phyloP scores from a whole-genome alignment of 2,888 invertebrate genomes.

The Pedicia rivosa region DNA sequence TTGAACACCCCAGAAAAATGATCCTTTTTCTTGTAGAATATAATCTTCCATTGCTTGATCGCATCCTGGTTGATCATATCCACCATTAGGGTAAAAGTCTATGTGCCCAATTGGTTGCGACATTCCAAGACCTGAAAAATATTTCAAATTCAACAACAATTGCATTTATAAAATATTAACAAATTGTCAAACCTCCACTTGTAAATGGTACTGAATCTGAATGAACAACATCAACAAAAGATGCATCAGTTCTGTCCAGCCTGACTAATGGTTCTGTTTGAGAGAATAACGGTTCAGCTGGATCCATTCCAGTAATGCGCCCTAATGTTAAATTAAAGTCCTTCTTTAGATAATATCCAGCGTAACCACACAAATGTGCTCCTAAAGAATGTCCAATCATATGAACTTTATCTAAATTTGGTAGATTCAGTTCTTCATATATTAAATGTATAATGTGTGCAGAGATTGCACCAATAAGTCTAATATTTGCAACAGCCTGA shows the following conservation, averaged over 20 bases:
- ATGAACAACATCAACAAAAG: constrained; percentile 81
- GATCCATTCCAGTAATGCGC: constrained; percentile 76
- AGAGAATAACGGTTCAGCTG: constrained; percentile 82
- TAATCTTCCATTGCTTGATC: constrained; percentile 41
- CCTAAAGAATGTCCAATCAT: constrained; percentile 78
- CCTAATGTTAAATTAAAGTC: constrained; percentile 53
- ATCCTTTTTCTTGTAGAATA: constrained; percentile 43
- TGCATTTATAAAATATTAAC: neutral
- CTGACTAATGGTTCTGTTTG: constrained; percentile 65
- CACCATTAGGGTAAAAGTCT: constrained; percentile 87
- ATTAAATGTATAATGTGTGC: constrained; percentile 49
- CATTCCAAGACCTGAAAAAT: constrained; percentile 48
- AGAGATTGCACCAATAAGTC: constrained; percentile 70
- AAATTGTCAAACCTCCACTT: constrained; percentile 37
- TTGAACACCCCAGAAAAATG: constrained; percentile 40
- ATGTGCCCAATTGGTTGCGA: constrained; percentile 71
- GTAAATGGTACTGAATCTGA: constrained; percentile 70
- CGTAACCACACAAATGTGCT: constrained; percentile 69
- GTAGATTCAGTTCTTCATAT: constrained; percentile 35
- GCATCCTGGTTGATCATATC: constrained; percentile 61
- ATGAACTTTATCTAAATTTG: constrained; percentile 51
- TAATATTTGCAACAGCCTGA: constrained; percentile 81
- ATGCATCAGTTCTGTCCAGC: constrained; percentile 71
- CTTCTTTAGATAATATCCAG: constrained; percentile 58
- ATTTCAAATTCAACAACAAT: constrained; percentile 3